Conservation (phyloP, 2,113 vertebrate genomes). For the Monarcha castaneiventris region DNA sequence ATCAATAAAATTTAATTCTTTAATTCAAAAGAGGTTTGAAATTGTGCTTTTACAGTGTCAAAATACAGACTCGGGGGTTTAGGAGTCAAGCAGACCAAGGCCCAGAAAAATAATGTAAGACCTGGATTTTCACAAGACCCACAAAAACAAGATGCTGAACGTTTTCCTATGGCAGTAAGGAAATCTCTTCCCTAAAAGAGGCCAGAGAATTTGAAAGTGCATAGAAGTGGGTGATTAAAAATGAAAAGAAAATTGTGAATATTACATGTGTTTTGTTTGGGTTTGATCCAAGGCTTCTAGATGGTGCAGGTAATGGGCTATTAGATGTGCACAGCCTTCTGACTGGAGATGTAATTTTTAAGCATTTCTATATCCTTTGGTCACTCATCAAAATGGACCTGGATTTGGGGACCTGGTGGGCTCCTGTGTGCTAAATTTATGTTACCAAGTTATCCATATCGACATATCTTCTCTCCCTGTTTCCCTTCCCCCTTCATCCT, state of each 20-base stretch:
- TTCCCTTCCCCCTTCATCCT: background rate
- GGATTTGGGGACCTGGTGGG: background rate
- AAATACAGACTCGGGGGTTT: background rate
- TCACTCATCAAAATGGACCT: background rate
- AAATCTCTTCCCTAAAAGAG: background rate
- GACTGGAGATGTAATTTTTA: background rate
- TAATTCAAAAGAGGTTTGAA: background rate
- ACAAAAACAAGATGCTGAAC: background rate
- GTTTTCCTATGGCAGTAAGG: background rate
- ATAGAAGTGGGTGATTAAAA: background rate
- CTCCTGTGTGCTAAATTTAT: background rate
- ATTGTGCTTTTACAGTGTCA: background rate
- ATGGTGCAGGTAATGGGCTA: background rate
- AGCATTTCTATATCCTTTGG: background rate
- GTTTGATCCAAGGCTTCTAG: background rate
- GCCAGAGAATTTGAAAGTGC: background rate
- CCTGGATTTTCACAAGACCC: background rate
- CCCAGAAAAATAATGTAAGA: background rate
- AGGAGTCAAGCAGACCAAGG: background rate
- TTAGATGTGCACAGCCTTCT: background rate
- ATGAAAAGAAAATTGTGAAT: background rate
- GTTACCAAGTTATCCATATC: background rate
- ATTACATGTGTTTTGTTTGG: background rate
- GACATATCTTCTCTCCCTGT: background rate
- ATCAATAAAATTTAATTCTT: background rate